phyloP scores from a whole-genome alignment of 2,113 vertebrate genomes.

The Pagrus major region DNA sequence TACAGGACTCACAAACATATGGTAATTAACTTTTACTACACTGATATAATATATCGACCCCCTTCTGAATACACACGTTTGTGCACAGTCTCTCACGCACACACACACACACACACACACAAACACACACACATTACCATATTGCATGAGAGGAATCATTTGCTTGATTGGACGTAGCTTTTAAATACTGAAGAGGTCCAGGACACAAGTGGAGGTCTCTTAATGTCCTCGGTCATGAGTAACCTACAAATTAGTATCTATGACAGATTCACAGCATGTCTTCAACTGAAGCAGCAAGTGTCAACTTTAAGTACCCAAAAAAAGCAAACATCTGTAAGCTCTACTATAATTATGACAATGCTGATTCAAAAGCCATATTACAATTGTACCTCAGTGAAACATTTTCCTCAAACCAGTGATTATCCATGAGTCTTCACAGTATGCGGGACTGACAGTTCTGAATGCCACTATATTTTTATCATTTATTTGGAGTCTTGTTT shows the following conservation, averaged over 20 bases:
- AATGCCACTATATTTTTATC: background rate
- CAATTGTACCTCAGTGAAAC: background rate
- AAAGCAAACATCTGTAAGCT: conserved; percentile 1
- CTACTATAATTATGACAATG: background rate
- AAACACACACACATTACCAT: conserved; percentile 88
- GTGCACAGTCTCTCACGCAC: conserved; percentile 15
- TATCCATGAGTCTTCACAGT: background rate
- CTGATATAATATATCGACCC: conserved; percentile 90
- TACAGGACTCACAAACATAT: conserved; percentile 96
- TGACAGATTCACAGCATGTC: conserved; percentile 45
- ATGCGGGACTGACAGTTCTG: background rate
- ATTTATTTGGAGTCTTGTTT: background rate
- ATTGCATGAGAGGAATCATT: conserved; percentile 95
- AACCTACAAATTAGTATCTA: conserved; percentile 49
- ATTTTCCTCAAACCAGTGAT: background rate
- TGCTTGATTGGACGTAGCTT: conserved; percentile 97
- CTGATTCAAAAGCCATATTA: background rate
- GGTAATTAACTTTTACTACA: conserved; percentile 98
- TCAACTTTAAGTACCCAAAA: background rate
- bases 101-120: conserved; percentile 25
- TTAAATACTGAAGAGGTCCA: conserved; percentile 83
- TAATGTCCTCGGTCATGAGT: conserved; percentile 52
- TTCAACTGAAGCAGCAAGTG: conserved; percentile 17
- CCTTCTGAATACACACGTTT: conserved; percentile 35
- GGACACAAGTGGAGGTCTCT: conserved; percentile 45